Evolutionary conservation across 2,113 vertebrate species (phyloP).

Genomic region (Thamnaconus septentrionalis): DNA sequence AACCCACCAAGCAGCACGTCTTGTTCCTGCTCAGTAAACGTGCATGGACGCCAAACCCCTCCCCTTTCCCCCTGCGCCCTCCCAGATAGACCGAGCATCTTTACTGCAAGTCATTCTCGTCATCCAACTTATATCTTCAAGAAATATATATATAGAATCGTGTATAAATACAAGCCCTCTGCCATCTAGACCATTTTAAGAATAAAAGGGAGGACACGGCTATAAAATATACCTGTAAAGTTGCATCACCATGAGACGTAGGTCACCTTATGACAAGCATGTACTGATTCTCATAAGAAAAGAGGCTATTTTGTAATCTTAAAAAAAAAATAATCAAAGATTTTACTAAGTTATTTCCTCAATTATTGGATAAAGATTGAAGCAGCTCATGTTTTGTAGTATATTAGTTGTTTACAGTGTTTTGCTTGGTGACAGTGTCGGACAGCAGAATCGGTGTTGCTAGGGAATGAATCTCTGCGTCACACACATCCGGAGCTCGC

Average conservation of each 20-base stretch:
- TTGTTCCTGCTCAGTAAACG: slow-evolving; percentile 69
- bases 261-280: slow-evolving; percentile 76
- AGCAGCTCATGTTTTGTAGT: slow-evolving; percentile 77
- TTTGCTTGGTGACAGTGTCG: slow-evolving; percentile 70
- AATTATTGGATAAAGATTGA: slow-evolving; percentile 67
- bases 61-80: too few species aligned
- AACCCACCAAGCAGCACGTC: slow-evolving; percentile 59
- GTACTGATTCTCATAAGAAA: slow-evolving; percentile 72
- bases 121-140: slow-evolving; percentile 63
- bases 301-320: slow-evolving; percentile 80
- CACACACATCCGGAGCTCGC: slow-evolving; percentile 14
- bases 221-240: slow-evolving; percentile 69
- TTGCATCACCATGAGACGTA: slow-evolving; percentile 69
- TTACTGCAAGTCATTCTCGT: slow-evolving; percentile 62
- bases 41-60: slow-evolving; percentile 73
- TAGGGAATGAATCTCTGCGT: slow-evolving; percentile 48
- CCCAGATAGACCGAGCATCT: slow-evolving; percentile 59
- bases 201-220: slow-evolving; percentile 63
- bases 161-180: slow-evolving; percentile 66
- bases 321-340: slow-evolving; percentile 25
- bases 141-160: slow-evolving; percentile 63
- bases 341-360: slow-evolving; percentile 80
- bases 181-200: slow-evolving; percentile 66
- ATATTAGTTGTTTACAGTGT: slow-evolving; percentile 72
- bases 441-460: slow-evolving; percentile 60